Evolutionary conservation across 2,113 vertebrate species (phyloP).

Genomic region (Galbula dea): DNA sequence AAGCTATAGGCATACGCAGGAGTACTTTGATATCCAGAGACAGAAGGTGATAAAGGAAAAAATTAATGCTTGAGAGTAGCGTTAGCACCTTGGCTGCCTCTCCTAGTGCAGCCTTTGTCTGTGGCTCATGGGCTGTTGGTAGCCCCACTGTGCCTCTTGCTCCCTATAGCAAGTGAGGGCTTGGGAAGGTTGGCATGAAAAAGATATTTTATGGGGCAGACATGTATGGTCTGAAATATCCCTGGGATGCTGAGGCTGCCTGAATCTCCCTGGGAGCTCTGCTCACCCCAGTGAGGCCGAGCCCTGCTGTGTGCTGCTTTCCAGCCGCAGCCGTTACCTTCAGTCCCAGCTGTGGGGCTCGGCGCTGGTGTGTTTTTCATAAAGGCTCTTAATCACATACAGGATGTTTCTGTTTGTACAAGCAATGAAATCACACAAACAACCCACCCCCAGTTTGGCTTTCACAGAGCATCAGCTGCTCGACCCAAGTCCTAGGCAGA

Average conservation of each 20-base stretch:
- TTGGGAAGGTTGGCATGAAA: background rate
- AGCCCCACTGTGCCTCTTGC: background rate
- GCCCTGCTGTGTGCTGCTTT: background rate
- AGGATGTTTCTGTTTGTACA: conserved; percentile 73
- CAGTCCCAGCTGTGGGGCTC: conserved; percentile 8
- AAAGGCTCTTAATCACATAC: conserved; percentile 52
- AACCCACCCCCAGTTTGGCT: conserved; percentile 59
- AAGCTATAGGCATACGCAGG: background rate
- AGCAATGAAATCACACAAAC: conserved; percentile 71
- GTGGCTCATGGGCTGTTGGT: background rate
- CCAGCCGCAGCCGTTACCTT: background rate
- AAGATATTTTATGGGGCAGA: background rate
- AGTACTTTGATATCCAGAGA: background rate
- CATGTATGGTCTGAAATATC: background rate
- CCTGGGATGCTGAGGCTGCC: background rate
- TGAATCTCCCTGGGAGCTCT: background rate
- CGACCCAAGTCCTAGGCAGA: conserved; percentile 17
- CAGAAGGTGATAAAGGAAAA: conserved; percentile 25
- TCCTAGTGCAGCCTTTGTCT: background rate
- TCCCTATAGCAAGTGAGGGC: background rate
- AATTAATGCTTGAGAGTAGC: background rate
- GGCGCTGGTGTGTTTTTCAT: conserved; percentile 48
- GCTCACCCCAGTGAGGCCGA: rapidly evolving
- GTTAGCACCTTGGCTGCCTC: background rate
- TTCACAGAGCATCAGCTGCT: conserved; percentile 46